phyloP scores from a whole-genome alignment of 2,888 invertebrate species.

The Autographa pulchrina region DNA sequence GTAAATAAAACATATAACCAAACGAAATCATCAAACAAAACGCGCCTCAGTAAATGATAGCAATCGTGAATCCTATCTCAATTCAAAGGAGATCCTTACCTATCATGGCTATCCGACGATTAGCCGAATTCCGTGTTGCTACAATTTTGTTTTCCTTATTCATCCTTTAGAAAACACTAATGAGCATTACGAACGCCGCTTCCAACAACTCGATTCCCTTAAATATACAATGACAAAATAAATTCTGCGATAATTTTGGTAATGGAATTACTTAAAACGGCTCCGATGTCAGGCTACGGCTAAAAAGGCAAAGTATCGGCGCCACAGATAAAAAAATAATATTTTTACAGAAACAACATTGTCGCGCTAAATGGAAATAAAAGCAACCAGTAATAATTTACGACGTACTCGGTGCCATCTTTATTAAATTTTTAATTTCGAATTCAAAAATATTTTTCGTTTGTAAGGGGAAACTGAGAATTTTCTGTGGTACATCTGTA shows the following conservation, averaged over 20 bases:
- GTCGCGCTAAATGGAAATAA: constrained; percentile 41
- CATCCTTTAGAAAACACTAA: constrained; percentile 13
- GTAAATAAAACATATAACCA: neutral
- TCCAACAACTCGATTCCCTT: constrained; percentile 18
- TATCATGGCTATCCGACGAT: neutral
- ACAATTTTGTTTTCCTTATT: neutral
- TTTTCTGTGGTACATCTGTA: constrained; percentile 55
- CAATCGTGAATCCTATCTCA: neutral
- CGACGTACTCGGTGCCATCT: constrained; percentile 27
- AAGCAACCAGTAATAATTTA: constrained; percentile 57
- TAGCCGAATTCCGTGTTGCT: neutral
- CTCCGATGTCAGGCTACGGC: constrained; percentile 36
- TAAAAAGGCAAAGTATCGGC: constrained; percentile 30
- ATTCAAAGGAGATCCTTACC: neutral
- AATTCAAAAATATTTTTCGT: constrained; percentile 45
- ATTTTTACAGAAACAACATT: constrained; percentile 49
- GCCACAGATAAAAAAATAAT: constrained; percentile 44
- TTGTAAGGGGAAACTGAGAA: constrained; percentile 41
- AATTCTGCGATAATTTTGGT: constrained; percentile 34
- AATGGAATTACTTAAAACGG: constrained; percentile 42
- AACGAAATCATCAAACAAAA: neutral
- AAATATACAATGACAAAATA: constrained; percentile 38
- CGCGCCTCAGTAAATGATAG: neutral
- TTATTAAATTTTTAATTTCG: constrained; percentile 56
- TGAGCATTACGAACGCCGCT: constrained; percentile 20